A percentile compares a stretch with the other conserved stretches of the same genome.
These are phyloP conservation scores for Cephus nigrinus DNA, from an alignment of 2,888 invertebrate species.

Conservation along the genomic window DNA sequence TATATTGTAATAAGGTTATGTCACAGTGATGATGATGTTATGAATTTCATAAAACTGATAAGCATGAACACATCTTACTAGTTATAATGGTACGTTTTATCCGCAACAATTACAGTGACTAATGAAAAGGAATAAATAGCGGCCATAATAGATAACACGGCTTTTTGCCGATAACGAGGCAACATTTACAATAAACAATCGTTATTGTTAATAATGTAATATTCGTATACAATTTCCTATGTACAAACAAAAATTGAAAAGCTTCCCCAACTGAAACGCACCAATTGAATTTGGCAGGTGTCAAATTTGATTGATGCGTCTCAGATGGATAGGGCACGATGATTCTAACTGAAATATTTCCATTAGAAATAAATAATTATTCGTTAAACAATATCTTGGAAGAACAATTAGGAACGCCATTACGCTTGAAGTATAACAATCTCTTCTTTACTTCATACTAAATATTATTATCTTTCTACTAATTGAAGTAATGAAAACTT, in stretches of 20 bases:
- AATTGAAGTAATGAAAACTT: constrained; percentile 64
- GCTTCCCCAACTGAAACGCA: not conserved
- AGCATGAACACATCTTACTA: constrained; percentile 14
- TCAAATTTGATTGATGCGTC: not conserved
- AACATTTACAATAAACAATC: not conserved
- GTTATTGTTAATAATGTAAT: not conserved
- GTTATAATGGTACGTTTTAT: not conserved
- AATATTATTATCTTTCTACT: not conserved
- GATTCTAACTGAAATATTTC: not conserved
- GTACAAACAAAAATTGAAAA: not conserved
- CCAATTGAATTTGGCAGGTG: not conserved
- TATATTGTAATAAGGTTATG: not conserved
- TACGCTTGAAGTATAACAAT: not conserved
- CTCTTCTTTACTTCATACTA: not conserved
- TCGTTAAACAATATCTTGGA: not conserved
- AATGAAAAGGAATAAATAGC: constrained; percentile 11
- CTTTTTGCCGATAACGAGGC: not conserved
- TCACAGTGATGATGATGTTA: not conserved
- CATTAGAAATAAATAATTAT: not conserved
- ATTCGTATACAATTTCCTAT: not conserved
- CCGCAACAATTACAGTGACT: not conserved
- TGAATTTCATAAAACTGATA: constrained; percentile 4
- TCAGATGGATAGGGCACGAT: not conserved
- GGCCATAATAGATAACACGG: not conserved
- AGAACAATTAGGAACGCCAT: not conserved